Evolutionary conservation across 2,113 vertebrate genomes (phyloP), one percentile per base, ranked within the genome.

Genomic region (Todiramphus chloris): DNA sequence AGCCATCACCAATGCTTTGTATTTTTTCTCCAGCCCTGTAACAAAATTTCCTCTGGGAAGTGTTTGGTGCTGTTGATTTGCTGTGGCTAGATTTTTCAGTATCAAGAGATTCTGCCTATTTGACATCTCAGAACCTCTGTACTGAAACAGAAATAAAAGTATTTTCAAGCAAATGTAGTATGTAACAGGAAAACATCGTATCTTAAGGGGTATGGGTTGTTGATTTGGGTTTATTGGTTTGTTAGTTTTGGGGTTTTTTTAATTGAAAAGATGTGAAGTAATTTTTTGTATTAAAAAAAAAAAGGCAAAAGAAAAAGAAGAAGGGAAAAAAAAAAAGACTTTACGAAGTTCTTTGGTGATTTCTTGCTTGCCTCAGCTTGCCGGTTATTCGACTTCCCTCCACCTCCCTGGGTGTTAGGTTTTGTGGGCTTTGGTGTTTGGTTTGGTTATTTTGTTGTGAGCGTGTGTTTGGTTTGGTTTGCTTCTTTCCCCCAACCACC

Each of bases 261-360:
- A 15, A 35, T 41, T n/a, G 14, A 94, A 72, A 85, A 87, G 13
- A 27, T 66, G 6, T 8, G 13, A 44, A 66, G 5, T 30, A 20
- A 43, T 21, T 53, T 16, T 55, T 73, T 53, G 12, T 51, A 25
- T 13, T 51, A 19, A 46, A 28, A 31, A 60, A 46, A n/a, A 19
- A 46, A 2, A 2, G 0, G 2, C 43, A 17, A 27, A 28, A 24
- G 3, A 4, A 12, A 14, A 9, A 11, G 11, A 9, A 30, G 50
- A 25, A 25, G 48, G 23, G 23, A 50, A 12, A 50, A 23, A 24
- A 31, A 31, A 5, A 10, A 16, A 37, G 5, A 30, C 33, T 70
- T 51, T 44, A 15, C 23, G 5, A 79, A 5, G 59, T 63, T 79
- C 12, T 27, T 6, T 44, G 44, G 31, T 77, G 44, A 21, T 55